Base-by-base conservation (phyloP, 2,113 vertebrate genomes). In the Dromiciops gliroides region DNA sequence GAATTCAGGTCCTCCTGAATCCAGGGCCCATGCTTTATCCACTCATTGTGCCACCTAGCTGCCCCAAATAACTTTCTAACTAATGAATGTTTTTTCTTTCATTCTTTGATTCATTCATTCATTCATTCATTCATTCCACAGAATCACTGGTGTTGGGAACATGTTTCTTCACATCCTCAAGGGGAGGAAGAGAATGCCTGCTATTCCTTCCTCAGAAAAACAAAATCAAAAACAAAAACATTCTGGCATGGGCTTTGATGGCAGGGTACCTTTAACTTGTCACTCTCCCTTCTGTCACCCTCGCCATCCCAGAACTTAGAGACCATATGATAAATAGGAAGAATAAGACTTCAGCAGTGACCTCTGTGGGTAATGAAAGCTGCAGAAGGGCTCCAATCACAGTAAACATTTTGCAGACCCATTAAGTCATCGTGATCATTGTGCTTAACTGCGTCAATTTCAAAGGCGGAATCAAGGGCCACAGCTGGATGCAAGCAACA, bases 371-470 rank as follows among this genome's bases (percentile, higher is more conserved):
- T 96, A 98, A 98, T 97, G 95, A 98, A 98, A 97, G 97, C 89
- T 97, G 92, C 93, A 97, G 95, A 97, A 97, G 89, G 16, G 50
- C 93, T 98, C 95, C 95, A 96, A 92, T 94, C 97, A 94, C 89
- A 91, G 97, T 93, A 97, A 97, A 97, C 97, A 97, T 95, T 97
- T 98, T 96, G 92, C 97, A 98, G 93, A 93, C 90, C 96, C 98
- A 97, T 98, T 98, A 98, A 97, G 94, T 98, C 95, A 98, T 97
- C 96, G 98, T 96, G 95, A 50, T 97, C 96, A 97, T 97, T 94
- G 89, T 97, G 96, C 75, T 96, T 92, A 95, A 92, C 83, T 91
- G 25, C 92, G 95, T 91, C 92, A 67, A 5, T 96, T 47, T 94
- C 97, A 97, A 83, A 56, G 92, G 94, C 91, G 31, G 60, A 92